Base-by-base conservation (phyloP, 1,140 invertebrate species). In the Cotesia vestalis region DNA sequence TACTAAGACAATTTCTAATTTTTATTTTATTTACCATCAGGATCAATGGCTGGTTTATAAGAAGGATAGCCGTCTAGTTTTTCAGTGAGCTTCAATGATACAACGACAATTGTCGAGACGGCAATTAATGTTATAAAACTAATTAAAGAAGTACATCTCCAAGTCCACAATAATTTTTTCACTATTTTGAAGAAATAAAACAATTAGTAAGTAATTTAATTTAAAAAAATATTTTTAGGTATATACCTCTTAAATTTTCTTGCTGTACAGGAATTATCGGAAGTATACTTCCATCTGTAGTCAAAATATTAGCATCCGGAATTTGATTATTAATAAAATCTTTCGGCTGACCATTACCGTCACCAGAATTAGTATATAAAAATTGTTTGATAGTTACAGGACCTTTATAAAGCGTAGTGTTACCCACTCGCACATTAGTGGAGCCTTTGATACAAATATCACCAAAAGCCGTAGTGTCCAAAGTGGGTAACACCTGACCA, bases 331-430 rank as follows among this genome's bases (percentile, higher is more conserved):
- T 38, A 11, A 73, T 53, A 36, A 67, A 67, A 5, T 6, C 11
- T 3, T 51, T 46, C 11, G 72, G 70, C 40, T 69, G 73, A 35
- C 75, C 71, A 8, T 55, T 17, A 51, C 36, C 35, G 3, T 63
- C 35, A 55, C 38, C 12, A 4, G 81, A 77, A 78, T 83, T 78
- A 3, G 78, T 78, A 34, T 88, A 88, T 72, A 91, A 84, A 76
- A 91, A 88, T 77, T 91, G 90, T 78, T 91, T 91, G 74, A 92
- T 91, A 40, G 90, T 91, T 4, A 91, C 90, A 1, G 90, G 90
- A 14, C 90, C 90, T 71, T 91, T 89, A 78, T 90, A 91, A 74
- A 89, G 89, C 3, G 89, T 90, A 75, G 90, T 91, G 72, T 91
- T 90, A 8, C 91, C 91, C 46, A 92, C 87, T 75, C 91, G 90